Base-by-base conservation (phyloP, 2,113 vertebrate species). In the Vidua chalybeata region DNA sequence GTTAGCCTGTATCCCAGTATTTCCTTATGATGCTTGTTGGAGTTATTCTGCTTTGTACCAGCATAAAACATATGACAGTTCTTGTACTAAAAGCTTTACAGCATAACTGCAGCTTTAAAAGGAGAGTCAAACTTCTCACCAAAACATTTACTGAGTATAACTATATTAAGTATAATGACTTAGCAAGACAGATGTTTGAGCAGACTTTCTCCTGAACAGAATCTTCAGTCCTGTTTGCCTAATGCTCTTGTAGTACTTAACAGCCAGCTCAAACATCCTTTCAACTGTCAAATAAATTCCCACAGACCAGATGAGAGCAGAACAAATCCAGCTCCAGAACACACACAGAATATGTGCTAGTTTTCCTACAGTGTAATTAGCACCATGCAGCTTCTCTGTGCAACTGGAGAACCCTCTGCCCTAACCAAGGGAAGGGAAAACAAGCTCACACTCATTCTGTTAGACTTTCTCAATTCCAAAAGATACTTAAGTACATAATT, bases 261-360 rank as follows among this genome's bases (percentile, higher is more conserved):
- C 62, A 94, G 74, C 66, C 82, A 88, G 75, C 80, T 89, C 73
- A 67, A 84, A 74, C 68, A 71, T 77, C 80, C 52, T 79, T 87
- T 90, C 80, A 86, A 5, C 80, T 71, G 56, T 55, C 79, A 93
- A 46, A 91, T 55, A 67, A 66, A 83, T 92, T 78, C 85, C 85
- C 94, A 86, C 87, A 76, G 74, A 72, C 84, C 84, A 91, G 82
- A 75, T 64, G 82, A 95, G 78, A 64, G 82, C 74, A 94, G 95
- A 87, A 76, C 68, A 90, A 92, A 73, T 24, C 8, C 5, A 58
- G 90, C 71, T 88, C 68, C 88, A 77, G 83, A 85, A 46, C 55
- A 51, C 39, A 71, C 61, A 56, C 24, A 21, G 9, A 79, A 15
- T 28, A 11, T 51, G 73, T 61, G 84, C 77, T 51, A 7, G 73